Evolutionary conservation across 2,113 vertebrate genomes (phyloP).

Genomic region (Halcyon malimbica): DNA sequence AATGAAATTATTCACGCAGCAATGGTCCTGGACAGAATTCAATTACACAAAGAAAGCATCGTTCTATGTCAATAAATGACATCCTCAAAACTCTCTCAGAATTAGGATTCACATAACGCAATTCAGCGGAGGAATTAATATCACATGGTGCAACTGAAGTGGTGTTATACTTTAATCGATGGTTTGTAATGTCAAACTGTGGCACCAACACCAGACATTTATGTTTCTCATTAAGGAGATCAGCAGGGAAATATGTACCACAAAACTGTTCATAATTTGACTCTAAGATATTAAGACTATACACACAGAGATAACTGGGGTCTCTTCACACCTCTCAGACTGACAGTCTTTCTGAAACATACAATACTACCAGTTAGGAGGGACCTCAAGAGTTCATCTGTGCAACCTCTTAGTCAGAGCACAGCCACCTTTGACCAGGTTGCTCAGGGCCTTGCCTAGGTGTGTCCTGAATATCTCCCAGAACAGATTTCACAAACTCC

Average conservation of each 20-base stretch:
- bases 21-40: neutral
- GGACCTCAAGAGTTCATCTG: neutral
- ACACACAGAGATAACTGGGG: neutral
- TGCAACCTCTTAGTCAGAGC: fast-evolving
- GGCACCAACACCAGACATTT: neutral
- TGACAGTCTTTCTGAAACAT: fast-evolving
- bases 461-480: neutral
- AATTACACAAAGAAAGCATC: neutral
- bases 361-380: neutral
- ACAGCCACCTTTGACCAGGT: neutral
- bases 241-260: neutral
- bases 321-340: neutral
- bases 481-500: neutral
- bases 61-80: neutral
- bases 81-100: neutral
- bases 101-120: neutral
- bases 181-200: neutral
- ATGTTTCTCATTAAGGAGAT: neutral
- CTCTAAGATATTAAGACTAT: neutral
- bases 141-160: neutral
- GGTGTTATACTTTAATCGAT: neutral
- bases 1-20: neutral
- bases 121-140: neutral
- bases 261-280: neutral
- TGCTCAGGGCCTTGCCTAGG: neutral